Percentiles rank a stretch among this genome's conserved stretches.
Evolutionary conservation across 64 coral and sea anemone genomes (phyloP).

Genomic region (Stichodactyla helianthus): DNA sequence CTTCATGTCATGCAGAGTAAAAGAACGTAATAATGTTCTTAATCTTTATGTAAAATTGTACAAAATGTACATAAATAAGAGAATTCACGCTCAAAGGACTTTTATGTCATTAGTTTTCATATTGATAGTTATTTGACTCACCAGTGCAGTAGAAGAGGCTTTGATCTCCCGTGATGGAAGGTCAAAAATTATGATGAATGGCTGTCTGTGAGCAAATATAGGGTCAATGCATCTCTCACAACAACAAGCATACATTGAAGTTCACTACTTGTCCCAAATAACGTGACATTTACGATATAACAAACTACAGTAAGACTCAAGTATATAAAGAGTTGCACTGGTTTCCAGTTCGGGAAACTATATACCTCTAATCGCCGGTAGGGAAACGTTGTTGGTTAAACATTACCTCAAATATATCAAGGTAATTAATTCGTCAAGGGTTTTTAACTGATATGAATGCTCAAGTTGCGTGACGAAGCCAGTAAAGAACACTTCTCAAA

Average conservation of each 20-base stretch:
- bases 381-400: background rate
- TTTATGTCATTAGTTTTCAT: background rate
- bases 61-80: background rate
- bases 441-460: background rate
- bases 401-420: background rate
- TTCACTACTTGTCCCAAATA: background rate
- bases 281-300: background rate
- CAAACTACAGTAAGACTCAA: too few relatives aligned
- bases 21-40: background rate
- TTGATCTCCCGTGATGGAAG: background rate
- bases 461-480: background rate
- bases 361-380: too few relatives aligned
- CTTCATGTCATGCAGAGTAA: background rate
- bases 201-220: background rate
- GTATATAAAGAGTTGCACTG: too few relatives aligned
- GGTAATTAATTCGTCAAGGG: background rate
- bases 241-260: background rate
- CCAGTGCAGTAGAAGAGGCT: background rate
- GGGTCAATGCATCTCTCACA: background rate
- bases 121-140: background rate
- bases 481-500: background rate
- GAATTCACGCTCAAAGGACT: background rate
- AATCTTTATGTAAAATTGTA: background rate
- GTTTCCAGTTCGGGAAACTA: too few relatives aligned
- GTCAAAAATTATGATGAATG: background rate